Conservation (phyloP, 2,797 vertebrate genomes). For the Sphaeramia orbicularis region DNA sequence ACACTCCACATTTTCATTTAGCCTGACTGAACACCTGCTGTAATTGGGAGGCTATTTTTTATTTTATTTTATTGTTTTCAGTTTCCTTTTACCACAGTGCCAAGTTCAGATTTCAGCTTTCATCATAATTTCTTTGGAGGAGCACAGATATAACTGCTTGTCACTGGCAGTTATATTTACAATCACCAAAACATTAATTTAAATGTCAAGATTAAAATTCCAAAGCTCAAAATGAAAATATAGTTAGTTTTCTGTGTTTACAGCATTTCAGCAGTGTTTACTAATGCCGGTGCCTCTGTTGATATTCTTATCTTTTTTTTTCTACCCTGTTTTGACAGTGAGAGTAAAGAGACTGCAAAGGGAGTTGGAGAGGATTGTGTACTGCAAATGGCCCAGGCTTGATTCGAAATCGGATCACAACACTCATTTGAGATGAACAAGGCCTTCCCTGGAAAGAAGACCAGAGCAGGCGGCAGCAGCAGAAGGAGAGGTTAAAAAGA, state of each 20-base stretch:
- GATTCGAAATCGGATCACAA: too few relatives aligned
- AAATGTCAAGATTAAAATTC: constrained; percentile 13
- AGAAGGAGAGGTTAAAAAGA: too few relatives aligned
- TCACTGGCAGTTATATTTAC: constrained; percentile 8
- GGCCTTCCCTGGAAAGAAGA: too few relatives aligned
- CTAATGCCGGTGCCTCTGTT: constrained; percentile 39
- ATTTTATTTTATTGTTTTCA: neutral
- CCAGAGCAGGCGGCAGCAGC: too few relatives aligned
- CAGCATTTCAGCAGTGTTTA: constrained; percentile 36
- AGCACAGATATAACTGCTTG: constrained; percentile 13
- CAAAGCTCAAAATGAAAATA: constrained; percentile 11
- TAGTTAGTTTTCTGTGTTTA: constrained; percentile 38
- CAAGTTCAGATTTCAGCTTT: neutral
- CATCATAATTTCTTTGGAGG: constrained; percentile 9
- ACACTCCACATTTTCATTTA: constrained; percentile 59
- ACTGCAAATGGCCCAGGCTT: too few relatives aligned
- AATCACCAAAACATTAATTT: constrained; percentile 22
- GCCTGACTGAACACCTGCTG: constrained; percentile 40
- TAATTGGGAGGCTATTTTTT: constrained; percentile 7
- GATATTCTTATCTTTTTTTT: constrained; percentile 38
- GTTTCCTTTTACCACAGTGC: constrained; percentile 3
- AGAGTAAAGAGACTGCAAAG: too few relatives aligned
- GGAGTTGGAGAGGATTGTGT: too few relatives aligned
- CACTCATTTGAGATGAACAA: too few relatives aligned
- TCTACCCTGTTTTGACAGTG: too few relatives aligned